Evolutionary conservation across 2,797 vertebrate genomes (phyloP).

Genomic region (Phalanger gymnotis): DNA sequence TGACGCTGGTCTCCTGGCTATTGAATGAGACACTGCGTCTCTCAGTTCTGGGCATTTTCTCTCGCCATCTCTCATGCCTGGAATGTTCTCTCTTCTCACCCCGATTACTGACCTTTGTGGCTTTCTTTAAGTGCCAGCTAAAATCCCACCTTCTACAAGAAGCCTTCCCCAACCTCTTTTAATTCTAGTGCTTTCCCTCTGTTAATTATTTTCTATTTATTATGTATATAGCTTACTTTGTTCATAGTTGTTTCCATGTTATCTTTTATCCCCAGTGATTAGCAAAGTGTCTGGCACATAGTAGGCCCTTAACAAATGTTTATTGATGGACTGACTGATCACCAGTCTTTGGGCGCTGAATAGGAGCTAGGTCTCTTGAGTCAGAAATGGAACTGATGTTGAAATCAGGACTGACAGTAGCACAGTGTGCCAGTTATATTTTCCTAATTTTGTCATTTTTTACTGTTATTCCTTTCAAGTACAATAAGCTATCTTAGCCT

Average conservation of each 20-base stretch:
- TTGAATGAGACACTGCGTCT: neutral
- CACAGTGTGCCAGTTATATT: accelerated
- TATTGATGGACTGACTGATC: neutral
- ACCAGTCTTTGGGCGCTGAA: slow-evolving; percentile 3
- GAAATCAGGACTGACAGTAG: neutral
- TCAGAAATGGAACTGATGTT: neutral
- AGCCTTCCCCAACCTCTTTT: neutral
- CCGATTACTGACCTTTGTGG: neutral
- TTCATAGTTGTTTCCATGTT: neutral
- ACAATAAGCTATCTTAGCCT: neutral
- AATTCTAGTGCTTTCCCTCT: neutral
- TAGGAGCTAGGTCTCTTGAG: neutral
- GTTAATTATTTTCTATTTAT: neutral
- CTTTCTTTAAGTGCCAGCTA: neutral
- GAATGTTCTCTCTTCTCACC: neutral
- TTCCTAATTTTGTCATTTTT: accelerated
- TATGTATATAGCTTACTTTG: neutral
- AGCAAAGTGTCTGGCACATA: neutral
- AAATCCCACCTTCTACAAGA: neutral
- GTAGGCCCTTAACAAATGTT: neutral
- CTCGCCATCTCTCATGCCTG: no score
- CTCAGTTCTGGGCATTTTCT: neutral
- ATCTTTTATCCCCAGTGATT: neutral
- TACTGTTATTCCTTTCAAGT: neutral
- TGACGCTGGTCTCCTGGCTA: neutral